Evolutionary conservation across 2,797 vertebrate genomes (phyloP).

Genomic region (Lateolabrax maculatus): DNA sequence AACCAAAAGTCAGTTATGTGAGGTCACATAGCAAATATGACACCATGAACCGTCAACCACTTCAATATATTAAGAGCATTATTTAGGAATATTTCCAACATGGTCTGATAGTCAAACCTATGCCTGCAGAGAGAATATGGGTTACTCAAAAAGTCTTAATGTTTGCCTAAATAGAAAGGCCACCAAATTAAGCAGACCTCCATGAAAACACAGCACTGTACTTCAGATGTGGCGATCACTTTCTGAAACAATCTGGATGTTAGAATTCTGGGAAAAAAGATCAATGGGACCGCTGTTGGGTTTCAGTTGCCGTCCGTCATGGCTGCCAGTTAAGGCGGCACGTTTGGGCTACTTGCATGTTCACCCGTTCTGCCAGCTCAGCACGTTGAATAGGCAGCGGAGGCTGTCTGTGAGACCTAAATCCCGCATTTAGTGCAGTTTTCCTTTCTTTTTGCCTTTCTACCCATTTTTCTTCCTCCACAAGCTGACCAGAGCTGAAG

Average conservation of each 20-base stretch:
- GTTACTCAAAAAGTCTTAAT: not conserved
- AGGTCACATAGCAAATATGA: conserved; percentile 8
- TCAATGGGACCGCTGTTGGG: not conserved
- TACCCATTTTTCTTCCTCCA: not conserved
- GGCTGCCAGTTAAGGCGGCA: not conserved
- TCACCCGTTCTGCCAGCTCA: not conserved
- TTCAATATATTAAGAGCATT: not conserved
- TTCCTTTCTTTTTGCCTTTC: not conserved
- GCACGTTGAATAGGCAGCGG: not conserved
- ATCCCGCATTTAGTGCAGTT: not conserved
- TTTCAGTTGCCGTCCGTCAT: not conserved
- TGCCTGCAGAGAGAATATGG: not conserved
- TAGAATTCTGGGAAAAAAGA: not conserved
- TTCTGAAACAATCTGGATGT: not conserved
- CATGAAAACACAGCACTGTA: not conserved
- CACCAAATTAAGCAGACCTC: not conserved
- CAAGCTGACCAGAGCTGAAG: not conserved
- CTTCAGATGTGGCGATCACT: not conserved
- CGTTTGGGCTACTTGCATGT: not conserved
- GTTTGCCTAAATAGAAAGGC: not conserved
- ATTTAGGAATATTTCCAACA: not conserved
- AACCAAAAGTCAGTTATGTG: conserved; percentile 5
- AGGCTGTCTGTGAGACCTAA: not conserved
- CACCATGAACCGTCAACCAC: not conserved
- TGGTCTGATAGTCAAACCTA: not conserved